Evolutionary conservation across 2,888 invertebrate species (phyloP).

Genomic region (Cybosia mesomella): DNA sequence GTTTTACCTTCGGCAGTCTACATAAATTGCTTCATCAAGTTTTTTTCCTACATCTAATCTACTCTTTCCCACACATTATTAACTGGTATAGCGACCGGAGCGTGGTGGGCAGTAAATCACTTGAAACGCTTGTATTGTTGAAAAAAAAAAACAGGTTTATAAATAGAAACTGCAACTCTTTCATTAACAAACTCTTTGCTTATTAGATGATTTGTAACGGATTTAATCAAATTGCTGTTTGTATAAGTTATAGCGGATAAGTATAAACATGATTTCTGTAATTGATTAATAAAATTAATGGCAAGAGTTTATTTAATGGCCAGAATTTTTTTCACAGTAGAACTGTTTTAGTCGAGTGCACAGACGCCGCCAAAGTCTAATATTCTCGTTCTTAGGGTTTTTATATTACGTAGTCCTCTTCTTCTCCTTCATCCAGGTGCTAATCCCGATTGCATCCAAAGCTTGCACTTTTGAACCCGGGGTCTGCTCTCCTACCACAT

Average conservation of each 20-base stretch:
- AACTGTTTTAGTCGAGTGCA: neutral
- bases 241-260: slow-evolving; percentile 26
- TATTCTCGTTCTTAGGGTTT: neutral
- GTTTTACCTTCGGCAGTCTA: slow-evolving; percentile 23
- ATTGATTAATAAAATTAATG: neutral
- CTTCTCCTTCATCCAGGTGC: no score
- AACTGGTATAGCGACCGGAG: slow-evolving; percentile 21
- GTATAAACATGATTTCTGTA: neutral
- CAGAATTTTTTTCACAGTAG: neutral
- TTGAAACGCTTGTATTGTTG: slow-evolving; percentile 32
- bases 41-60: slow-evolving; percentile 38
- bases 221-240: slow-evolving; percentile 38
- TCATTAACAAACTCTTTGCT: slow-evolving; percentile 42
- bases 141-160: slow-evolving; percentile 26
- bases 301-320: neutral
- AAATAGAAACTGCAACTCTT: slow-evolving; percentile 36
- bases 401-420: no score
- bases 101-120: slow-evolving; percentile 34
- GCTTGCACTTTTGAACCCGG: neutral
- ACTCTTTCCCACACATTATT: slow-evolving; percentile 42
- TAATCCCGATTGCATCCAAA: neutral
- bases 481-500: neutral
- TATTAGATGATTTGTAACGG: slow-evolving; percentile 49
- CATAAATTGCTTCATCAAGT: slow-evolving; percentile 36
- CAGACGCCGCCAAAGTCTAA: neutral